Conservation (phyloP, 2,797 vertebrate genomes). For the Aythya fuligula region DNA sequence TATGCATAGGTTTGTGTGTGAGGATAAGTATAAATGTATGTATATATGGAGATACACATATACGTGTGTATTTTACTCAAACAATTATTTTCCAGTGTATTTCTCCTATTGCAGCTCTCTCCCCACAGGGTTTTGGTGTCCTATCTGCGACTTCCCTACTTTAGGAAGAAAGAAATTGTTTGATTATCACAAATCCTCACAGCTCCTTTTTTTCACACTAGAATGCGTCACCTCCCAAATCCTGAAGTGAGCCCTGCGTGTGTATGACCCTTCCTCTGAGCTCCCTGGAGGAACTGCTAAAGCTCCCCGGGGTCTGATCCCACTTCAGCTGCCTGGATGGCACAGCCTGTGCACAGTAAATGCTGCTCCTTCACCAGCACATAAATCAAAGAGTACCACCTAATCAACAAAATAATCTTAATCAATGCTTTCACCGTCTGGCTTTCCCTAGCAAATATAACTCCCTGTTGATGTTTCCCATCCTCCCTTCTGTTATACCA, state of each 20-base stretch:
- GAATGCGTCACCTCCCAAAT: neutral
- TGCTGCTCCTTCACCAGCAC: constrained; percentile 35
- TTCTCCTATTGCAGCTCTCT: neutral
- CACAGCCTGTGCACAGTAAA: neutral
- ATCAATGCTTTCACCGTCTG: constrained; percentile 82
- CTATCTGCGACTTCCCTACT: rapidly evolving
- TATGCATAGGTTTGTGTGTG: neutral
- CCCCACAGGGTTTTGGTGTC: neutral
- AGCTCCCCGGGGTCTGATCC: neutral
- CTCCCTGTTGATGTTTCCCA: constrained; percentile 79
- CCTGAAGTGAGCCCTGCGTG: constrained; percentile 1
- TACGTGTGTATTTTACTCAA: neutral
- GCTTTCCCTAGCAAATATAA: constrained; percentile 78
- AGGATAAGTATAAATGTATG: neutral
- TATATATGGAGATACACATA: neutral
- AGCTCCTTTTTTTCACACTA: neutral
- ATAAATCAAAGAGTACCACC: constrained; percentile 75
- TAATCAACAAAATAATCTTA: constrained; percentile 81
- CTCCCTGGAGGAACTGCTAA: neutral
- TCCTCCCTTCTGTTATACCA: constrained; percentile 82
- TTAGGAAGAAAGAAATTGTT: neutral
- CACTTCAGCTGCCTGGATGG: constrained; percentile 10
- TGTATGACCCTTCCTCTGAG: neutral
- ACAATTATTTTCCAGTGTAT: neutral
- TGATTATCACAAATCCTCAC: neutral